These are phyloP conservation scores for Ceyx melanurus DNA, from an alignment of 2,113 vertebrate species.

Conservation along the genomic window DNA sequence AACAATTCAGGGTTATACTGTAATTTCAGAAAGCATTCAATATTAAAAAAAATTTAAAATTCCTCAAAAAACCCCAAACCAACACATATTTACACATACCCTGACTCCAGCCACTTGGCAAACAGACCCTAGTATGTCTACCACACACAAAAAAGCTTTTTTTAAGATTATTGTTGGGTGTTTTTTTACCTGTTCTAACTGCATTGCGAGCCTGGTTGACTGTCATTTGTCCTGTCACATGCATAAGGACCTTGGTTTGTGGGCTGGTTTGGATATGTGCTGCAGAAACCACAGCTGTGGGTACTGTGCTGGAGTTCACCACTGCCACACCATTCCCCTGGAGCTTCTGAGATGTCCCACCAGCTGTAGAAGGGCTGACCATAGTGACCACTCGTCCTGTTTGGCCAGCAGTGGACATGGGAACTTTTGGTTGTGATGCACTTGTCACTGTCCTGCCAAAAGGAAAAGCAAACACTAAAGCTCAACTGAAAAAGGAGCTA, in stretches of 20 bases:
- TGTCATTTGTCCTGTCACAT: conserved; percentile 93
- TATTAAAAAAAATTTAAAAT: background rate
- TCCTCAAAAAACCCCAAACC: background rate
- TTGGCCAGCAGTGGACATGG: conserved; percentile 83
- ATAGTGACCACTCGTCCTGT: conserved; percentile 83
- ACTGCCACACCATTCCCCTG: conserved; percentile 82
- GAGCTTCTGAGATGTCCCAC: conserved; percentile 77
- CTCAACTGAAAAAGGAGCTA: background rate
- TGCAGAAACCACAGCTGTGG: conserved; percentile 81
- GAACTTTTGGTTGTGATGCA: conserved; percentile 85
- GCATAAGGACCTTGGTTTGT: conserved; percentile 89
- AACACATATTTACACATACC: background rate
- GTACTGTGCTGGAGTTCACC: conserved; percentile 74
- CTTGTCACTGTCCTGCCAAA: conserved; percentile 82
- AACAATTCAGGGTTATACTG: background rate
- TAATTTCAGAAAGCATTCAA: background rate
- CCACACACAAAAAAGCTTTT: background rate
- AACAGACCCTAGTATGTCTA: background rate
- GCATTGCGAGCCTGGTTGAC: conserved; percentile 95
- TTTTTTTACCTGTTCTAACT: conserved; percentile 87
- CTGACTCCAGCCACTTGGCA: background rate
- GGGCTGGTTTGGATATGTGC: conserved; percentile 88
- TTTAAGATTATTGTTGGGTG: too few relatives aligned
- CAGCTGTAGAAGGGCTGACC: conserved; percentile 80
- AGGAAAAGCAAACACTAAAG: conserved; percentile 15